Percentiles rank a stretch among this genome's conserved stretches.
These are phyloP conservation scores for Athalia rosae DNA, from an alignment of 2,888 invertebrate species.

Conservation along the genomic window DNA sequence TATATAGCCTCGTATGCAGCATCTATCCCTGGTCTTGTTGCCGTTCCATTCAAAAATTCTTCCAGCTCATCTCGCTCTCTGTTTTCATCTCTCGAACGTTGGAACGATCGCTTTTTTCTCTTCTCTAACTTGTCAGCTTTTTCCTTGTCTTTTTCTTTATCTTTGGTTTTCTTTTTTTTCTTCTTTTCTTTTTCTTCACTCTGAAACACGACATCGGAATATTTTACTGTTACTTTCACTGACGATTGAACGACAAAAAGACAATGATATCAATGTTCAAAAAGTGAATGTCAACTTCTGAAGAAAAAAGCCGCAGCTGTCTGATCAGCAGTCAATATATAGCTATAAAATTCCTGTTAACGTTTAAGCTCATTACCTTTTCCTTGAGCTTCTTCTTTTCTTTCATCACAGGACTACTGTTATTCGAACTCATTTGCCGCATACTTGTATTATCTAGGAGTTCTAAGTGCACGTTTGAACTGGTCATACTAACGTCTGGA, in stretches of 20 bases:
- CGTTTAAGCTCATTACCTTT: conserved; percentile 57
- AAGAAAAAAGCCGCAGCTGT: too few species aligned
- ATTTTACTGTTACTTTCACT: neutral
- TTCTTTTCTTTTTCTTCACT: conserved; percentile 76
- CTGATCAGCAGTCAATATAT: too few species aligned
- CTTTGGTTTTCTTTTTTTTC: conserved; percentile 73
- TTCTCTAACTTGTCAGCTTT: conserved; percentile 73
- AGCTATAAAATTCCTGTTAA: too few species aligned
- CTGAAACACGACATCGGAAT: conserved; percentile 57
- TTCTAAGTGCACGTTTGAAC: conserved; percentile 77
- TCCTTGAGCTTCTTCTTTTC: conserved; percentile 71
- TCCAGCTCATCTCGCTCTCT: conserved; percentile 77
- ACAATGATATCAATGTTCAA: neutral
- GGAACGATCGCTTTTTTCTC: conserved; percentile 71
- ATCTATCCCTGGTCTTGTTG: conserved; percentile 75
- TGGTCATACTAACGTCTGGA: conserved; percentile 74
- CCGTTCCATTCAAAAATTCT: conserved; percentile 78
- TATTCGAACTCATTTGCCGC: conserved; percentile 67
- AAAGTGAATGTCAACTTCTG: too few species aligned
- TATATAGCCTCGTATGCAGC: conserved; percentile 79
- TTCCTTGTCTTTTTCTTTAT: conserved; percentile 73
- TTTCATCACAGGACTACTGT: conserved; percentile 69
- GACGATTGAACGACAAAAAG: conserved; percentile 33
- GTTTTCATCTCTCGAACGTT: conserved; percentile 73
- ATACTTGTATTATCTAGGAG: conserved; percentile 69